These are phyloP conservation scores for Melitaea athalia DNA, from an alignment of 2,888 invertebrate species.

Conservation along the genomic window DNA sequence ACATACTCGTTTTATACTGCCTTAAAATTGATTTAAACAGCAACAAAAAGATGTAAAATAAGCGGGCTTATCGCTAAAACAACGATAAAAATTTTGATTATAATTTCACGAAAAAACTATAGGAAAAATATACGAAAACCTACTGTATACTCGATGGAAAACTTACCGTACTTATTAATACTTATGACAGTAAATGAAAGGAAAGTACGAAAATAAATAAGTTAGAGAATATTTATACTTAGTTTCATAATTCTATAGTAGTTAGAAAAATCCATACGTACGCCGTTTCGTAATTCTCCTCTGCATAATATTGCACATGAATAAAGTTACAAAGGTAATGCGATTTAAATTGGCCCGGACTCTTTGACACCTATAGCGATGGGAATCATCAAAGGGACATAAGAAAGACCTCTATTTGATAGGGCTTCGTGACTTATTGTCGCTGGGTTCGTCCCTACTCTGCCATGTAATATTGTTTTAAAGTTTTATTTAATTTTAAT, in stretches of 20 bases:
- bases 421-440: conserved; percentile 63
- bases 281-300: conserved; percentile 32
- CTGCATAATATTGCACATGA: conserved; percentile 47
- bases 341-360: conserved; percentile 74
- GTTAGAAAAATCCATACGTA: conserved; percentile 20
- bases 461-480: background rate
- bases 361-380: conserved; percentile 65
- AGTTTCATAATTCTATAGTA: conserved; percentile 27
- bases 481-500: background rate
- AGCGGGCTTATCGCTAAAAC: too few relatives aligned
- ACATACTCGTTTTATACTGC: too few relatives aligned
- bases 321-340: conserved; percentile 79
- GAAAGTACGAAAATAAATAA: background rate
- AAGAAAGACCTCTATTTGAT: conserved; percentile 46
- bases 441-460: conserved; percentile 37
- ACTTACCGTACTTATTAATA: too few relatives aligned
- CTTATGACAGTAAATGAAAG: background rate
- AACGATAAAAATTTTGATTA: too few relatives aligned
- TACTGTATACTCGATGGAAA: too few relatives aligned
- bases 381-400: conserved; percentile 54
- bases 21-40: too few relatives aligned
- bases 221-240: background rate
- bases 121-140: too few relatives aligned
- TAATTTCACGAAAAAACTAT: too few relatives aligned
- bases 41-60: too few relatives aligned